Evolutionary conservation across 2,797 vertebrate species (phyloP).

Genomic region (Coendou prehensilis): DNA sequence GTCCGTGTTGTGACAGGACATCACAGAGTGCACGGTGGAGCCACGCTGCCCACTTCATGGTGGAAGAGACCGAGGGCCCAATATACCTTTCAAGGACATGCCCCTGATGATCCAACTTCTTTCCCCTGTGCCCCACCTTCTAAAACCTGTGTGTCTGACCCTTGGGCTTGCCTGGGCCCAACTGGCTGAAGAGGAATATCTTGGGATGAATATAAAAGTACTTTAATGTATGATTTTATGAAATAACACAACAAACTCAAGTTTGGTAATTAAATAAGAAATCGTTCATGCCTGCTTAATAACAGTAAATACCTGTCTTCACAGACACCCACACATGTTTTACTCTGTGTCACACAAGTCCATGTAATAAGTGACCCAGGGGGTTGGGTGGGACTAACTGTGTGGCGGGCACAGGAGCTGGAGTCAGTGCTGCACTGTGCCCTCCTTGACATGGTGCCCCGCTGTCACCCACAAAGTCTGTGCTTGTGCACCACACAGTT

Average conservation of each 20-base stretch:
- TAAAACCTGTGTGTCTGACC: not conserved
- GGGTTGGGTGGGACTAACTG: not conserved
- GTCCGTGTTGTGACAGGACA: not conserved
- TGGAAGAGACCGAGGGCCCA: not conserved
- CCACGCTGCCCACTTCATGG: too few species aligned
- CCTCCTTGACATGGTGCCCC: not conserved
- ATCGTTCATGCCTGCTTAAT: not conserved
- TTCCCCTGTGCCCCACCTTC: not conserved
- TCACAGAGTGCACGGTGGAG: too few species aligned
- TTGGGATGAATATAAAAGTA: not conserved
- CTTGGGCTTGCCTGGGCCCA: not conserved
- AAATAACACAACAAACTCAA: not conserved
- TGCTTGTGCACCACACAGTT: not conserved
- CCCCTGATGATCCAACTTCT: not conserved
- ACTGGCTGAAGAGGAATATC: not conserved
- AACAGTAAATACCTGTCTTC: not conserved
- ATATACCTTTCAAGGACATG: not conserved
- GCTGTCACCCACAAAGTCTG: not conserved
- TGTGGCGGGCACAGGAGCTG: not conserved
- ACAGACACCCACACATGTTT: not conserved
- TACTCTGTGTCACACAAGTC: not conserved
- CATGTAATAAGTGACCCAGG: not conserved
- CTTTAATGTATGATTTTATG: not conserved
- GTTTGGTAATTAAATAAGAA: not conserved
- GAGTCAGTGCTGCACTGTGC: not conserved